Base-by-base conservation (phyloP, 2,797 vertebrate species). In the Amphiprion clarkii region DNA sequence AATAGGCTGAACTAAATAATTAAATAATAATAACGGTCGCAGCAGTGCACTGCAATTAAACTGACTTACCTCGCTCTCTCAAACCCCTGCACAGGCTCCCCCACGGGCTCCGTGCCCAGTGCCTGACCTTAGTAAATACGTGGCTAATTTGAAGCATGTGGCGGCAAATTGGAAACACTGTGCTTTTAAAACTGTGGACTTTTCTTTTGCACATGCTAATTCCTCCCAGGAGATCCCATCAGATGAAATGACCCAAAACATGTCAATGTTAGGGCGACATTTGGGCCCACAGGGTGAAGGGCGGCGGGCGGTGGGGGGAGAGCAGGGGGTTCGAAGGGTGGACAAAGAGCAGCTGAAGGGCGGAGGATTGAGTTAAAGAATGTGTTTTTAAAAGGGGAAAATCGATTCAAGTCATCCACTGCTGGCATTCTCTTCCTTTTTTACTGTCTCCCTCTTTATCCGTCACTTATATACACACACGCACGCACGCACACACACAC, bases 91-190 rank as follows among this genome's bases (percentile, higher is more conserved):
- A 71, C 76, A 78, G 74, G 62, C 88, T 88, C 84, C 88, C 92
- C 93, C 88, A 88, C 87, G 92, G 92, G 92, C 83, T 86, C 93
- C 71, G 90, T 95, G 94, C 94, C 94, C 95, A 96, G 93, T 95
- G 95, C 94, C 94, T 80, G 77, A 96, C 95, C 93, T 96, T 96
- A 94, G 96, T 97, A 97, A 96, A 97, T 96, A 96, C 88, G 90
- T 90, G 93, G 95, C 95, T 97, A 96, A 97, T 96, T 96, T 96
- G 96, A 96, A 96, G 94, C 96, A 96, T 96, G 95, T 96, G 96
- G 93, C 77, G 27, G 88, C 92, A 97, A 97, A 97, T 96, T 96
- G 95, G 95, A 97, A 97, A 96, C 95, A 96, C 87, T 91, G 94
- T 93, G 93, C 95, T 95, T 96, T 95, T 93, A 92, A 95, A 96